Conservation (phyloP, 2,888 invertebrate genomes). For the Leucophora obtusa region DNA sequence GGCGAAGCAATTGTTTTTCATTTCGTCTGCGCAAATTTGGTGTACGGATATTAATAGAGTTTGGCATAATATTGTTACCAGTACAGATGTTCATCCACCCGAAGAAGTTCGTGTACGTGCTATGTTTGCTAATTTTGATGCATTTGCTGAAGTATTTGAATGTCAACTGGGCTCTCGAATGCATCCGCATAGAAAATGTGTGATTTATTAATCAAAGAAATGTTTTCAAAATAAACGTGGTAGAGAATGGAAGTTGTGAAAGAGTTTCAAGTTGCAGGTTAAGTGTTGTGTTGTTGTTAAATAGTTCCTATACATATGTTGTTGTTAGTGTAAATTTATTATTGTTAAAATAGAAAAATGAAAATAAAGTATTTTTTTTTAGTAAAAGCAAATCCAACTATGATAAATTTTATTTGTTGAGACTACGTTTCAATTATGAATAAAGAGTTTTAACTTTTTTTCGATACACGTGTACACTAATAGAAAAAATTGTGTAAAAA, state of each 20-base stretch:
- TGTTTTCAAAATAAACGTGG: not conserved
- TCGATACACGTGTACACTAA: no score
- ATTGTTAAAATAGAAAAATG: slow-evolving; percentile 3
- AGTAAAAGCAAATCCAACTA: not conserved
- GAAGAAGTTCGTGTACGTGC: slow-evolving; percentile 71
- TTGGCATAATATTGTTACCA: slow-evolving; percentile 54
- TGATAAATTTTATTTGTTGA: no score
- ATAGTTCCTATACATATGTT: slow-evolving; percentile 45
- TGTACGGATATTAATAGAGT: slow-evolving; percentile 68
- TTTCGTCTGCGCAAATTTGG: slow-evolving; percentile 72
- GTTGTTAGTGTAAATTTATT: slow-evolving; percentile 23
- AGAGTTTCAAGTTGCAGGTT: slow-evolving; percentile 1
- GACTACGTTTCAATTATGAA: no score
- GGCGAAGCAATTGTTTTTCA: slow-evolving; percentile 73
- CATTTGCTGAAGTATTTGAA: slow-evolving; percentile 70
- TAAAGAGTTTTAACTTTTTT: no score
- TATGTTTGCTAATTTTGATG: slow-evolving; percentile 71
- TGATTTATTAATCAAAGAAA: slow-evolving; percentile 68
- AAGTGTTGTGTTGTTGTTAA: slow-evolving; percentile 8
- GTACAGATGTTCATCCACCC: slow-evolving; percentile 68
- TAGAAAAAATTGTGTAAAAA: no score
- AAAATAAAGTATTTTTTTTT: slow-evolving; percentile 32
- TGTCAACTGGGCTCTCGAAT: slow-evolving; percentile 69
- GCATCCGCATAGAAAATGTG: slow-evolving; percentile 73
- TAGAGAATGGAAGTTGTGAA: not conserved